Percentiles rank a stretch among this genome's conserved stretches.
phyloP scores from a whole-genome alignment of 2,113 vertebrate species.

The Marcusenius ussheri region DNA sequence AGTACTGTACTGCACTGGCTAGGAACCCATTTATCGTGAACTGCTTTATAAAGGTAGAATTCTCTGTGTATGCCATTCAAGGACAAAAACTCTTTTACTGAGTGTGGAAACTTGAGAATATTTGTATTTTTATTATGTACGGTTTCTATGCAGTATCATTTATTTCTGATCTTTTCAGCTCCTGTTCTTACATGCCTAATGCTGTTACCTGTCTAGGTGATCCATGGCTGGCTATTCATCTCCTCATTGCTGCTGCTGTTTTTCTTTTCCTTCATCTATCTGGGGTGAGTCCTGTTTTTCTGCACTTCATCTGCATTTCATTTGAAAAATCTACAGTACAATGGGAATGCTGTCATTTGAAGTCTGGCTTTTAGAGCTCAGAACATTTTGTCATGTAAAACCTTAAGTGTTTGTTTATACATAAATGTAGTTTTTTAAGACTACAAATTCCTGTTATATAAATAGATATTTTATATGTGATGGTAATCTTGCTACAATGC shows the following conservation, averaged over 20 bases:
- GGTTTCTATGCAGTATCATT: not conserved
- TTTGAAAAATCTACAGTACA: not conserved
- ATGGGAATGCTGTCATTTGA: not conserved
- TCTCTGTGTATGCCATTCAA: not conserved
- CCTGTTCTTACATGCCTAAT: not conserved
- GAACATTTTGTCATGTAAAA: not conserved
- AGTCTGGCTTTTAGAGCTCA: not conserved
- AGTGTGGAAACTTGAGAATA: not conserved
- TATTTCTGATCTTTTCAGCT: not conserved
- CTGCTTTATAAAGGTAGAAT: not conserved
- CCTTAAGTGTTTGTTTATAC: not conserved
- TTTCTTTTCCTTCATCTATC: slow-evolving; percentile 97
- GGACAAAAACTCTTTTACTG: not conserved
- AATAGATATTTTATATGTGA: not conserved
- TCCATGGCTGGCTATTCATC: slow-evolving; percentile 95
- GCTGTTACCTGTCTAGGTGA: slow-evolving; percentile 67
- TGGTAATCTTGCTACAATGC: not conserved
- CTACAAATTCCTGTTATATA: not conserved
- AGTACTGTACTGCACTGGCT: not conserved
- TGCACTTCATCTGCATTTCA: not conserved
- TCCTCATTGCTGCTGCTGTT: slow-evolving; percentile 93
- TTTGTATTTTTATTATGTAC: not conserved
- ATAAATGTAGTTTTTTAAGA: not conserved
- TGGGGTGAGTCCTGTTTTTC: slow-evolving; percentile 75
- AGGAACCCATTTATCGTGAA: not conserved